Base-by-base conservation (phyloP, 2,797 vertebrate genomes). In the Hippopotamyrus pictus region DNA sequence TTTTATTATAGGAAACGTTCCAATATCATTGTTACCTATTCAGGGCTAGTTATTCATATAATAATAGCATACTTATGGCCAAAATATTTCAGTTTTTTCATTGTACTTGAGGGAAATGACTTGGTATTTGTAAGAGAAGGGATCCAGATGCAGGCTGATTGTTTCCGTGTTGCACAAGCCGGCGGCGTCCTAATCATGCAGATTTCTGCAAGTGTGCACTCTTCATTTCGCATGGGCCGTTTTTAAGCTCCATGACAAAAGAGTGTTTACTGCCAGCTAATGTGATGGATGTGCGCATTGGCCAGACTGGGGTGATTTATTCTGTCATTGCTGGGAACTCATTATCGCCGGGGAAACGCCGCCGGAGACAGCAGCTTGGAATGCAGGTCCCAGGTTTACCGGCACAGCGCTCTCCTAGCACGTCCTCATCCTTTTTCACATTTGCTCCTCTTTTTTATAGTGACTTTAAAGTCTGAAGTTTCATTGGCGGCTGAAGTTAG, bases 211-310 rank as follows among this genome's bases (percentile, higher is more conserved):
- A 86, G 84, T 54, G 84, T 86, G 19, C 2, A 5, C 25, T 37
- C 84, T 86, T 86, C 17, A 84, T 84, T 84, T 84, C 9, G 33
- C 3, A 51, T 12, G 9, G 82, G 48, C 51, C 14, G 1, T 54
- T 54, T 33, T 86, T 22, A 33, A 33, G 84, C 48, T 53, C 48
- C 46, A 54, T 33, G 50, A 86, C 51, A 86, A 54, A 86, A 17
- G 50, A 25, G 82, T 37, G 84, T 86, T 86, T 54, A 57, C 84
- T 86, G 84, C 17, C 84, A 54, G 84, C 48, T 54, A 37, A 86
- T 86, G 9, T 86, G 84, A 86, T 86, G 84, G 29, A 86, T 33
- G 50, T 54, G 84, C 3, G 14, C 84, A 33, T n/a, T 84, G 84
- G 1, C 84, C 25, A 25, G 84, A 54, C 41, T 54, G 84, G 50